Evolutionary conservation across 2,888 invertebrate genomes (phyloP).

Genomic region (Operophtera brumata): DNA sequence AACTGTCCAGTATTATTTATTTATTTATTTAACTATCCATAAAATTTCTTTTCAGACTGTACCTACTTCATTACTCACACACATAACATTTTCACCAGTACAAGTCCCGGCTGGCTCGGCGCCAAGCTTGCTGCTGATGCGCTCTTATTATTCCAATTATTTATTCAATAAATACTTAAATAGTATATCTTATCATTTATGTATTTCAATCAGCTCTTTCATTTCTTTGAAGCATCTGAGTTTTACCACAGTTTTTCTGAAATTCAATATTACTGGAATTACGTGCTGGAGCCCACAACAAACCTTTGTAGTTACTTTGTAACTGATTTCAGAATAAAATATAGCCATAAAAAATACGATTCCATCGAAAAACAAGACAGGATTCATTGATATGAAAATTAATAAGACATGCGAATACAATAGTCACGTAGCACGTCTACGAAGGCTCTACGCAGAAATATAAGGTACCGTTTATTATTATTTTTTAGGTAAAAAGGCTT

Average conservation of each 20-base stretch:
- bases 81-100: slow-evolving; percentile 60
- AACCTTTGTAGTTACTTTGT: too few relatives aligned
- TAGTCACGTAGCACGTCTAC: background rate
- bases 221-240: background rate
- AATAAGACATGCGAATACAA: background rate
- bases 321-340: too few relatives aligned
- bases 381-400: background rate
- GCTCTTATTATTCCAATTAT: slow-evolving; percentile 46
- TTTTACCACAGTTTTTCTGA: too few relatives aligned
- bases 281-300: too few relatives aligned
- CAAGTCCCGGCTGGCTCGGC: slow-evolving; percentile 54
- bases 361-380: background rate
- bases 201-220: background rate
- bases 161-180: slow-evolving; percentile 35
- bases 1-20: too few relatives aligned
- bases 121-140: slow-evolving; percentile 54
- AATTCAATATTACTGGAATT: too few relatives aligned
- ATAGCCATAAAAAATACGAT: too few relatives aligned
- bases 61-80: slow-evolving; percentile 39
- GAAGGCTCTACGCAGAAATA: background rate
- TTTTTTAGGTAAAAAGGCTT: too few relatives aligned
- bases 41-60: slow-evolving; percentile 23
- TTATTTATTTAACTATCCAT: background rate
- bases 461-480: too few relatives aligned
- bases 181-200: slow-evolving; percentile 10